Base-by-base conservation (phyloP, 2,888 invertebrate species). In the Ryuthela nishihirai region DNA sequence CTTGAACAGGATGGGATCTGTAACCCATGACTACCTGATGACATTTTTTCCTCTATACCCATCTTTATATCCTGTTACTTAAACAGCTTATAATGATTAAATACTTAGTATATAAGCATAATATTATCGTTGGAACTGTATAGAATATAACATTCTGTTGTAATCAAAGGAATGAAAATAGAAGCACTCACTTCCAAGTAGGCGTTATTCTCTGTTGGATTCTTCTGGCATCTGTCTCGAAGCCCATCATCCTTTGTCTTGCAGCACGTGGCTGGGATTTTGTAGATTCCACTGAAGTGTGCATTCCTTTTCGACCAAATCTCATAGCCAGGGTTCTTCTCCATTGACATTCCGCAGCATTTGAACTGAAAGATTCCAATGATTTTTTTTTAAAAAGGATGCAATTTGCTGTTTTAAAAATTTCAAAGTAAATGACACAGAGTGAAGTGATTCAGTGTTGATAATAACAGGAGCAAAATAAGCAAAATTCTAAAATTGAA, bases 261-360 rank as follows among this genome's bases (percentile, higher is more conserved):
- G 54, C 60, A 60, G 24, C 60, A 60, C 2, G 54, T 50, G 4
- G 46, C 54, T 20, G 60, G 60, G 17, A 60, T 54, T 35, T 54
- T 54, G 20, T 49, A 44, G 12, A 38, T 20, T 9, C 46, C 54
- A 29, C 26, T 42, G 18, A 54, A 60, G 34, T 60, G 54, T 26
- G 50, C 39, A 23, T 60, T 60, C n/a, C 42, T 36, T 38, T 47
- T 54, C n/a, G 45, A 46, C 60, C 60, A 60, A 5, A 60, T 32
- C 25, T 49, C 40, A 26, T 40, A 60, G 4, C 60, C 54, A 6
- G 54, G 50, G 26, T 35, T 21, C 20, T 54, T 49, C 7, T 54
- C 60, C 38, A 45, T 45, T 12, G 60, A 54, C 46, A 62, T 55
- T 21, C 61, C 61, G 24, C 61, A 62, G 24, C 61, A 62, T 32